Evolutionary conservation across 2,888 invertebrate species (phyloP), one percentile per base, ranked within the genome.

Genomic region (Argyresthia goedartella): DNA sequence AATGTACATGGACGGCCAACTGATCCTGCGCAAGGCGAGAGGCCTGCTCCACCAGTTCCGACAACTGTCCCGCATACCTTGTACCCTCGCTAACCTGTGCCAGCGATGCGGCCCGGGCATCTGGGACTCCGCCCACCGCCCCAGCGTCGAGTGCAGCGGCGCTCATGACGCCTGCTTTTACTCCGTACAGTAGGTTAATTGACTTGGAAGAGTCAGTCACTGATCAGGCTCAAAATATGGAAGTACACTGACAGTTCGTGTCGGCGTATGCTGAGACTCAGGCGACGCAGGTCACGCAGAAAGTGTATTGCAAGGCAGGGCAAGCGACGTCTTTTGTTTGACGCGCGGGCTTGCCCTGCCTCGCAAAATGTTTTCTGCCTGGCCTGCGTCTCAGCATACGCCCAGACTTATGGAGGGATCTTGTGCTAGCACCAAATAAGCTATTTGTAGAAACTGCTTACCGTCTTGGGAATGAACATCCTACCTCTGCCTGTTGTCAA

Each of bases 1-100:
- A 16, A 97, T 97, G 95, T 98, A 97, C 73, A 98, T 98, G 98
- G 96, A 97, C 72, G 97, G 96, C 0, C 92, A 93, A 45, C 82
- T 97, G 14, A 96, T 98, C 53, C 85, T 97, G 36, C 90, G 95
- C 57, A 98, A 98, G 86, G 97, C 97, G 0, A 90, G 98, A 53
- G 97, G 97, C 11, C 86, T 98, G 4, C 87, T 98, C 1, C 91
- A 97, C 76, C 94, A 97, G 73, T 98, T 97, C 78, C 90, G 96
- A n/a, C 93, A 94, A 66, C 82, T 95, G 61, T 90, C 93, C 25
- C 91, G 93, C 61, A 92, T 98, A 55, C 98, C 98, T 0, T 98
- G 98, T 76, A 94, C 95, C 0, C 78, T 98, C 49, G 93, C 93
- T 8, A 95, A 95, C 11, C 88, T 97, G 62, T 97, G 97, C 72